These are phyloP conservation scores for Schizopygopsis pylzovi DNA, from an alignment of 2,797 vertebrate species.

Conservation along the genomic window DNA sequence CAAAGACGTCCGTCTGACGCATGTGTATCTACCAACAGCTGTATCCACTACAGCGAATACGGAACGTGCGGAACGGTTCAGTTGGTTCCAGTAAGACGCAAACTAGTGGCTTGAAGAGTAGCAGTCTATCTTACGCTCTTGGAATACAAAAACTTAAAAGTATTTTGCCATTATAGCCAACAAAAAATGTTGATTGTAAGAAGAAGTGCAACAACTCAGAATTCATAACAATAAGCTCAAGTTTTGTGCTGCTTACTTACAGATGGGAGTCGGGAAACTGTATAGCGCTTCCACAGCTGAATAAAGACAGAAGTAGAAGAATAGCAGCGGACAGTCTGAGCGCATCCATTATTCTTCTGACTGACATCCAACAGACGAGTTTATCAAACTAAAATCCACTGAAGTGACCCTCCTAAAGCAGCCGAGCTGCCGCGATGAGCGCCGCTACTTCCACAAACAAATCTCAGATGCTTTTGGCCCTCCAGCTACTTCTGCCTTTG, in stretches of 20 bases:
- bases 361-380: slow-evolving; percentile 39
- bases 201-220: not conserved
- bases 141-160: not conserved
- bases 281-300: slow-evolving; percentile 67
- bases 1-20: not conserved
- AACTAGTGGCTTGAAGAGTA: not conserved
- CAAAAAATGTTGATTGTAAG: slow-evolving; percentile 25
- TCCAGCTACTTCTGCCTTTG: slow-evolving; percentile 51
- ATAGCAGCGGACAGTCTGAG: slow-evolving; percentile 64
- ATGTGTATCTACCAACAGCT: not conserved
- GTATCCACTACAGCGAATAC: not conserved
- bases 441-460: slow-evolving; percentile 69
- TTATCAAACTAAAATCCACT: slow-evolving; percentile 48
- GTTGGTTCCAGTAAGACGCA: not conserved
- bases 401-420: slow-evolving; percentile 35
- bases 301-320: slow-evolving; percentile 69
- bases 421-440: slow-evolving; percentile 72
- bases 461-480: slow-evolving; percentile 65
- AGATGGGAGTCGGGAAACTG: slow-evolving; percentile 71
- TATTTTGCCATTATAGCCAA: slow-evolving; percentile 13
- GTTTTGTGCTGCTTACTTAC: slow-evolving; percentile 74
- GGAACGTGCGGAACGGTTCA: not conserved
- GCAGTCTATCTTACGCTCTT: not conserved
- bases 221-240: slow-evolving; percentile 46
- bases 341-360: slow-evolving; percentile 71